These are phyloP conservation scores for Lycorma delicatula DNA, from an alignment of 1,140 invertebrate genomes.

Conservation along the genomic window DNA sequence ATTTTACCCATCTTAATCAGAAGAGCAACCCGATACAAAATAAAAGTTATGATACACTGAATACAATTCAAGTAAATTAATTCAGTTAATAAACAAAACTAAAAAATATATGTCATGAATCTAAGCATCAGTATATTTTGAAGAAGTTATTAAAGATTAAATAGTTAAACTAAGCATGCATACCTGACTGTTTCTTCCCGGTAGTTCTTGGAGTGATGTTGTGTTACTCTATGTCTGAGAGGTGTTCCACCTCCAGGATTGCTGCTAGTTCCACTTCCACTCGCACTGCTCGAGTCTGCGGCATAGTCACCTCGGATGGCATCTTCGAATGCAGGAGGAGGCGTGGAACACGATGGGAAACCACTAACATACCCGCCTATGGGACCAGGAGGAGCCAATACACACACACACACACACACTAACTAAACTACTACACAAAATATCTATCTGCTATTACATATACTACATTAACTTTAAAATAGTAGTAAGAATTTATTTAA, in stretches of 20 bases:
- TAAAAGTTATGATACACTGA: too few relatives aligned
- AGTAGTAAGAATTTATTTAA: too few relatives aligned
- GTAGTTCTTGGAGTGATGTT: constrained; percentile 21
- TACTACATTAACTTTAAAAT: too few relatives aligned
- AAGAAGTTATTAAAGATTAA: neutral
- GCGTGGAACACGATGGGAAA: constrained; percentile 70
- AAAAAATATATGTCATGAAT: too few relatives aligned
- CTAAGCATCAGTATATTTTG: neutral
- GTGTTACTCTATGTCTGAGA: constrained; percentile 35
- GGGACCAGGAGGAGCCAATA: neutral
- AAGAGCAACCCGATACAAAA: too few relatives aligned
- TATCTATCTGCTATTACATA: too few relatives aligned
- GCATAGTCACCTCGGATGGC: constrained; percentile 43
- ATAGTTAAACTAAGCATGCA: constrained; percentile 6
- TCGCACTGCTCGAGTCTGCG: too few relatives aligned
- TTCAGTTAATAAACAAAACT: too few relatives aligned
- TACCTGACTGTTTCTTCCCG: constrained; percentile 38
- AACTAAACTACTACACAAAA: too few relatives aligned
- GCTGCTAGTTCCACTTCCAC: constrained; percentile 35
- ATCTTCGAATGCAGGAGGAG: constrained; percentile 80
- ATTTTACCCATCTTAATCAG: too few relatives aligned
- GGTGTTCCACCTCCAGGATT: constrained; percentile 36
- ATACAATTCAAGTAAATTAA: too few relatives aligned
- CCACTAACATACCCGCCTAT: constrained; percentile 25
- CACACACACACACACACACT: too few relatives aligned